Base-by-base conservation (phyloP, 2,113 vertebrate genomes). In the Tragelaphus scriptus region DNA sequence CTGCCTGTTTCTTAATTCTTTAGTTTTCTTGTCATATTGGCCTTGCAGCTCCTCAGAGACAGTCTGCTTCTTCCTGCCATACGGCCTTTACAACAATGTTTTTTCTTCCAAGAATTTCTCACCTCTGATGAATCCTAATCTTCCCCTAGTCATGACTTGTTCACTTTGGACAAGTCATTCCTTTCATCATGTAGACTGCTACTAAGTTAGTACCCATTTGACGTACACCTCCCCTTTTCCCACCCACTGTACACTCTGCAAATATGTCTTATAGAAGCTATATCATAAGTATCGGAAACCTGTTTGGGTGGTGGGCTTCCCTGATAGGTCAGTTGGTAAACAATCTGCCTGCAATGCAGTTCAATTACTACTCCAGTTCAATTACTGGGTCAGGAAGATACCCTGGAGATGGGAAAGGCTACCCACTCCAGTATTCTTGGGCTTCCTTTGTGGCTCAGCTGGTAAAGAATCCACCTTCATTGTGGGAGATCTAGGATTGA, bases 211-310 rank as follows among this genome's bases (percentile, higher is more conserved):
- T 9, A 40, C 4, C 1, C 51, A 2, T 32, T 21, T 23, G 32
- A 49, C 1, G 2, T 21, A 25, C 26, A 10, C 30, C 21, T 36
- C 2, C 10, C 10, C 14, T 2, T 11, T 44, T 12, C 26, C 19
- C 30, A 79, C n/a, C 7, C 23, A 40, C 26, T 59, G 15, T 65
- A 28, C 30, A 28, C 19, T 95, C 13, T 11, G 6, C 16, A n/a
- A 5, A 8, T 32, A 55, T n/a, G 14, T 49, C 12, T 36, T 36
- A 10, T 1, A 65, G 49, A 75, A 44, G 4, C n/a, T 63, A 65
- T 3, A 6, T 3, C 26, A 5, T 87, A 32, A 21, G 10, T 75
- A 30, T 6, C 84, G 7, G 53, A 88, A 88, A 92, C 14, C 28
- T 77, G 36, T 40, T 23, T 61, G 30, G 36, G 47, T 44, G 23